A percentile compares a stretch with the other conserved stretches of the same genome.
phyloP scores from a whole-genome alignment of 2,888 invertebrate species.

The Priocnemis perturbator region DNA sequence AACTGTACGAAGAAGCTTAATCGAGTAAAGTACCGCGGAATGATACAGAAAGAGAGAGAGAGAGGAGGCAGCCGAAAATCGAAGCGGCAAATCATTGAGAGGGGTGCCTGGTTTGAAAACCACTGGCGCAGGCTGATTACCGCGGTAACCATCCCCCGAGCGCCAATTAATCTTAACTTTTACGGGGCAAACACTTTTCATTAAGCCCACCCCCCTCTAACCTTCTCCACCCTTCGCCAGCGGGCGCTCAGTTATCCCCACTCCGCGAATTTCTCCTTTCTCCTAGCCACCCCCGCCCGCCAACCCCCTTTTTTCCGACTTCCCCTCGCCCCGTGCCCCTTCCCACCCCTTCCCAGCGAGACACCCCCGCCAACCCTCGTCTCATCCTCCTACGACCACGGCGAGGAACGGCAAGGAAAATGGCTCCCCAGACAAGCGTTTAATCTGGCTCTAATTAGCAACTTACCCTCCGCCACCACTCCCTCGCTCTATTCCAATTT shows the following conservation, averaged over 20 bases:
- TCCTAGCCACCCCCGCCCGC: conserved; percentile 16
- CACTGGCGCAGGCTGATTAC: conserved; percentile 72
- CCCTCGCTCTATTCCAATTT: conserved; percentile 13
- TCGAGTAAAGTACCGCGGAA: too few species aligned
- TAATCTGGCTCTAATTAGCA: conserved; percentile 82
- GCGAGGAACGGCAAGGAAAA: conserved; percentile 70
- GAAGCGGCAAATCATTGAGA: conserved; percentile 17
- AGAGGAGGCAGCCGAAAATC: conserved; percentile 2
- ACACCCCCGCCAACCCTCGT: conserved; percentile 10
- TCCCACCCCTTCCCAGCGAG: conserved; percentile 22
- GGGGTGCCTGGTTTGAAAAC: conserved; percentile 64
- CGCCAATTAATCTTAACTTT: conserved; percentile 75
- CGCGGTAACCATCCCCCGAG: conserved; percentile 73
- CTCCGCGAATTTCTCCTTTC: conserved; percentile 31
- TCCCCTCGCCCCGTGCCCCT: background rate
- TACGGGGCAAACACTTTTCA: conserved; percentile 75
- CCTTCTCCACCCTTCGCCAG: background rate
- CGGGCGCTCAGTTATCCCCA: conserved; percentile 43
- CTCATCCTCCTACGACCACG: conserved; percentile 47
- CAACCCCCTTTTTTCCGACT: conserved; percentile 15
- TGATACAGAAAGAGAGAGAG: conserved; percentile 1
- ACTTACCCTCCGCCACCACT: conserved; percentile 75
- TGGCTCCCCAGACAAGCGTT: conserved; percentile 81
- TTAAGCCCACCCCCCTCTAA: conserved; percentile 66
- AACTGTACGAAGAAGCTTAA: too few species aligned